phyloP scores from a whole-genome alignment of 2,888 invertebrate species.

The Hyposoter dolosus region DNA sequence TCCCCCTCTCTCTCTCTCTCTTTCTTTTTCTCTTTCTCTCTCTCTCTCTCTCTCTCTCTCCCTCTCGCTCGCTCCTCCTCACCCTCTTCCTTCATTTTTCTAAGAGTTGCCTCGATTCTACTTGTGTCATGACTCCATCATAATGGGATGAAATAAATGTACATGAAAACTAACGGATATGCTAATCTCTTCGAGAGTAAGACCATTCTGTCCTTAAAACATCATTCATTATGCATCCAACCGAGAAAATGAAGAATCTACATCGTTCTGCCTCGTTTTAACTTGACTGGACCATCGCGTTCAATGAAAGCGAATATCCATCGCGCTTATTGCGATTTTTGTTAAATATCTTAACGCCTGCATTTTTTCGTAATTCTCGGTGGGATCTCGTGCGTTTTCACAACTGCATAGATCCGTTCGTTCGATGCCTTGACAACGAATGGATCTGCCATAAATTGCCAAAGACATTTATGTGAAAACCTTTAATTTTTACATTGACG shows the following conservation, averaged over 20 bases:
- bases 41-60: not conserved
- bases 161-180: conserved; percentile 40
- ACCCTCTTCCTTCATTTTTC: not conserved
- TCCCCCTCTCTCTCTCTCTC: not conserved
- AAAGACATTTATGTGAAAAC: not conserved
- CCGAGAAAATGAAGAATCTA: not conserved
- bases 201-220: conserved; percentile 7
- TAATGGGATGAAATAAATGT: conserved; percentile 30
- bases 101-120: conserved; percentile 24
- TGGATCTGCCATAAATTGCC: not conserved
- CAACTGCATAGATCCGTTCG: not conserved
- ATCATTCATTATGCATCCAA: conserved; percentile 3
- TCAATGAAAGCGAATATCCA: not conserved
- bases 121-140: conserved; percentile 27
- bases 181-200: conserved; percentile 10
- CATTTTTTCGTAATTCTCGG: not conserved
- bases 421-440: not conserved
- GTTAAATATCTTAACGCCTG: not conserved
- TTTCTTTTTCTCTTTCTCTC: not conserved
- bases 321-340: not conserved
- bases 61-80: not conserved
- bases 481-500: not conserved
- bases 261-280: not conserved
- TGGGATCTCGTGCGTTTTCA: not conserved
- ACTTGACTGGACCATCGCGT: not conserved